Base-by-base conservation (phyloP, 2,797 vertebrate genomes). In the Microchirus variegatus region DNA sequence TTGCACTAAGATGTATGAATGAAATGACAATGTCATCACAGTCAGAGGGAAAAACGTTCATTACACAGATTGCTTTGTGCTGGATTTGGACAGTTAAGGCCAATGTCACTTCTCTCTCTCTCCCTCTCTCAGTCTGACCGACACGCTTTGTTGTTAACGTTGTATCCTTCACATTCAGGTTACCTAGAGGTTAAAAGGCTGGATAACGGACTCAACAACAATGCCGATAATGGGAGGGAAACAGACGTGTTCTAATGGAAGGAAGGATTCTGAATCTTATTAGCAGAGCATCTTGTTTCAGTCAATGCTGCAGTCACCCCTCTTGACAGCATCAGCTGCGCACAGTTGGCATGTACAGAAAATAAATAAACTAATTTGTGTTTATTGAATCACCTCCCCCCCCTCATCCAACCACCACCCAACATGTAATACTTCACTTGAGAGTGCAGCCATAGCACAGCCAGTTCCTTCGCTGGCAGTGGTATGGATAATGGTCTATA, bases 61-160 rank as follows among this genome's bases (percentile, higher is more conserved):
- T 93, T 91, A 92, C 77, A 87, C 87, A 91, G 81, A 90, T 83
- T 90, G 88, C 85, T 87, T 70, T 68, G 67, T 79, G 60, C 70
- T 62, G 77, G 84, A 82, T 90, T 78, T 73, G 78, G 80, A 59
- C 74, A 81, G 82, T 77, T 80, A 64, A 81, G 76, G 77, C 87
- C 85, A 84, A 80, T 77, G 76, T 88, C 83, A 90, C 83, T 80
- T 77, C 83, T 56, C 31, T 22, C 54, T 59, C 44, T 47, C 69
- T 43, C 38, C 67, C 61, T 43, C 22, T 35, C 22, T 51, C 35
- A 18, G 52, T 22, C 53, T 26, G 38, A 42, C 43, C 70, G 74
- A 73, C 67, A 76, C 67, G 51, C 74, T 80, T 77, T 73, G 51
- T 51, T 63, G 63, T 73, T 75, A 62, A 63, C 64, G 70, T 59